These are phyloP conservation scores for Cryptophagus acutangulus DNA, from an alignment of 2,888 invertebrate species.

Conservation along the genomic window DNA sequence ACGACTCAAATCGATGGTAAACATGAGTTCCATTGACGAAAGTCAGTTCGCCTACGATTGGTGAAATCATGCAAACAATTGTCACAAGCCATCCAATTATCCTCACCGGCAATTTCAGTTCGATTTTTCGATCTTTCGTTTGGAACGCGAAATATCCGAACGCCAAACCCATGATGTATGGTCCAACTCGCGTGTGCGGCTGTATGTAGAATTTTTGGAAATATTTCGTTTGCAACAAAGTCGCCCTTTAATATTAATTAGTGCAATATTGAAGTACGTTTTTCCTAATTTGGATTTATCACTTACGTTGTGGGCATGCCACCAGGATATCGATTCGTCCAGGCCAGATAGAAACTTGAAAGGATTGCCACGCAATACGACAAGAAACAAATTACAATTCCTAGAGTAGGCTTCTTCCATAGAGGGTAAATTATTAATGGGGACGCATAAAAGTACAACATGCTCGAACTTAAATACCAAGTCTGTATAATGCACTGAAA, in stretches of 20 bases:
- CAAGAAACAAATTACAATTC: not conserved
- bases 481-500: slow-evolving; percentile 32
- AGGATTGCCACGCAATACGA: slow-evolving; percentile 33
- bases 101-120: slow-evolving; percentile 27
- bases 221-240: slow-evolving; percentile 29
- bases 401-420: slow-evolving; percentile 40
- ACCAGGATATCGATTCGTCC: slow-evolving; percentile 37
- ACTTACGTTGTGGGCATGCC: slow-evolving; percentile 48
- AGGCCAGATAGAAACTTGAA: slow-evolving; percentile 41
- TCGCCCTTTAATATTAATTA: slow-evolving; percentile 29
- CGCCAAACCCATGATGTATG: slow-evolving; percentile 42
- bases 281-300: slow-evolving; percentile 1
- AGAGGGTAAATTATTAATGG: slow-evolving; percentile 47
- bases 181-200: slow-evolving; percentile 40
- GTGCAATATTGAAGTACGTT: not conserved
- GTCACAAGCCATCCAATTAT: slow-evolving; percentile 30
- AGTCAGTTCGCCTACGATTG: slow-evolving; percentile 35
- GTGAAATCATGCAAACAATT: slow-evolving; percentile 27
- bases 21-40: slow-evolving; percentile 38
- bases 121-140: slow-evolving; percentile 33
- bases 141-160: slow-evolving; percentile 37
- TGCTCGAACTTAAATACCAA: slow-evolving; percentile 28
- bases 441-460: slow-evolving; percentile 35
- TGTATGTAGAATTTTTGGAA: slow-evolving; percentile 39
- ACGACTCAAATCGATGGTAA: slow-evolving; percentile 40